Conservation (phyloP, 2,888 invertebrate species). For the Peribatodes rhomboidaria region DNA sequence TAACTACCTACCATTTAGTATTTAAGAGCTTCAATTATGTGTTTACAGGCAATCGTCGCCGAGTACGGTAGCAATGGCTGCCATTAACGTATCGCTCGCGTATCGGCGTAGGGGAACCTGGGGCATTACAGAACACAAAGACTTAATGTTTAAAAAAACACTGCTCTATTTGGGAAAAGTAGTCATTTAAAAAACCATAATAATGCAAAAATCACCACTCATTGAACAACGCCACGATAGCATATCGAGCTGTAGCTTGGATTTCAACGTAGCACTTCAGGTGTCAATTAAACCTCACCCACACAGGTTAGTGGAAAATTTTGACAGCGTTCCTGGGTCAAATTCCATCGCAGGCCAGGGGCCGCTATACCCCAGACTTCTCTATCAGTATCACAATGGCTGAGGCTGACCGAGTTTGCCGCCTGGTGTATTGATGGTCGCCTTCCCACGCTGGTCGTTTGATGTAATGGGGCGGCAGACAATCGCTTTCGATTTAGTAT, state of each 20-base stretch:
- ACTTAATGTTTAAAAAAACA: too few species aligned
- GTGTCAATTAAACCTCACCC: not conserved
- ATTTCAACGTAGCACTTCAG: too few species aligned
- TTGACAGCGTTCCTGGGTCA: not conserved
- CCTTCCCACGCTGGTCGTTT: conserved; percentile 34
- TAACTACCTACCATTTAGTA: conserved; percentile 17
- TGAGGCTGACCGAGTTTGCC: conserved; percentile 30
- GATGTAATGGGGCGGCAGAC: conserved; percentile 28
- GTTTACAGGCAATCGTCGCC: conserved; percentile 36
- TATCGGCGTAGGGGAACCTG: conserved; percentile 8
- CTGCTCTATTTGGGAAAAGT: too few species aligned
- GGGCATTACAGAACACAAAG: not conserved
- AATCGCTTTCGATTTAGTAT: conserved; percentile 21
- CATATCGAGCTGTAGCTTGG: too few species aligned
- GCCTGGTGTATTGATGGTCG: conserved; percentile 20
- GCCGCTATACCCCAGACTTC: not conserved
- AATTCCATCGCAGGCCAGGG: not conserved
- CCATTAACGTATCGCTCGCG: conserved; percentile 23
- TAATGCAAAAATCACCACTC: too few species aligned
- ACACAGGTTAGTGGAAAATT: not conserved
- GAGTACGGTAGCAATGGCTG: conserved; percentile 31
- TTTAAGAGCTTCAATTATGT: conserved; percentile 12
- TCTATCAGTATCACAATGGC: conserved; percentile 23
- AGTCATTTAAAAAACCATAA: too few species aligned
- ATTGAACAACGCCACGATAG: too few species aligned